A percentile compares a stretch with the other conserved stretches of the same genome.
Evolutionary conservation across 2,113 vertebrate species (phyloP).

Genomic region (Anhinga anhinga): DNA sequence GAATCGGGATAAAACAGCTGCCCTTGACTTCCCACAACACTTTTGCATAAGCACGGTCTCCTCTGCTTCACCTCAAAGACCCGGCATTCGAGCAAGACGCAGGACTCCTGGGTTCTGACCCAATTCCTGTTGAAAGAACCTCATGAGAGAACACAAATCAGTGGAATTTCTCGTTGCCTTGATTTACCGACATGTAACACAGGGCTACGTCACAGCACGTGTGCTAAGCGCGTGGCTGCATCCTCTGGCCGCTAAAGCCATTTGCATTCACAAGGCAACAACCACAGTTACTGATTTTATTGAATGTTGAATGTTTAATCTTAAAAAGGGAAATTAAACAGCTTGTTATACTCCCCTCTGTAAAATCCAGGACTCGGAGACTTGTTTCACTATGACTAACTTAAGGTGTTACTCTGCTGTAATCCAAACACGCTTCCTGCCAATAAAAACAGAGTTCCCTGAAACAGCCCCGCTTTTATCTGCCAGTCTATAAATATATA

Average conservation of each 20-base stretch:
- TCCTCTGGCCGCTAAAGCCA: not conserved
- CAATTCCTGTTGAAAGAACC: not conserved
- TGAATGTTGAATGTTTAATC: not conserved
- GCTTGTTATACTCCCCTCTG: not conserved
- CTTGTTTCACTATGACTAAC: not conserved
- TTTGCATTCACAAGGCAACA: not conserved
- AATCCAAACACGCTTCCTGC: not conserved
- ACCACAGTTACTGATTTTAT: not conserved
- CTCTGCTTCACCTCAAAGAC: not conserved
- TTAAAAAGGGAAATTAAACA: not conserved
- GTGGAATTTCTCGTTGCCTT: not conserved
- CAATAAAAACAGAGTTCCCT: not conserved
- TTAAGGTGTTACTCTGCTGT: not conserved
- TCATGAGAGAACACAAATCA: not conserved
- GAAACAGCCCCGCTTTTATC: not conserved
- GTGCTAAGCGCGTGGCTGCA: accelerated
- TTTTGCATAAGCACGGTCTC: not conserved
- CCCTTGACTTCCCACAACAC: not conserved
- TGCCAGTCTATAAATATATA: not conserved
- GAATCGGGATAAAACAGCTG: not conserved
- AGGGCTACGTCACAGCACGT: not conserved
- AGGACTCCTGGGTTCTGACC: not conserved
- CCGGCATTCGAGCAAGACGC: accelerated
- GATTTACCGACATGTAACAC: not conserved
- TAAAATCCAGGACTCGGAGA: not conserved